Evolutionary conservation across 2,888 invertebrate genomes (phyloP).

Genomic region (Notodonta ziczac): DNA sequence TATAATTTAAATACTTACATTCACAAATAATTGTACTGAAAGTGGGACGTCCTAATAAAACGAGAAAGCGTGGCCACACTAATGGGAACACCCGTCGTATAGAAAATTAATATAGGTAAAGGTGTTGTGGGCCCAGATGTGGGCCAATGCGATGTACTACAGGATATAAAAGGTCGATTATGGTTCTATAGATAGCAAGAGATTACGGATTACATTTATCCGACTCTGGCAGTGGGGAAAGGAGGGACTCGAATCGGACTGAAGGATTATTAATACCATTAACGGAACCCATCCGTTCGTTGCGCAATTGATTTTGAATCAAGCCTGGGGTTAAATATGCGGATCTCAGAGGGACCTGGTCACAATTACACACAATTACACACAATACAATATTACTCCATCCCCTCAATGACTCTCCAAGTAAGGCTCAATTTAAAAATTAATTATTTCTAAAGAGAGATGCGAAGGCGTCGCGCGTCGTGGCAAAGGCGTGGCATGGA

Average conservation of each 20-base stretch:
- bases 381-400: too few relatives aligned
- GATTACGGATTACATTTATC: neutral
- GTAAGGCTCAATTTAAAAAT: too few relatives aligned
- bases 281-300: conserved; percentile 33
- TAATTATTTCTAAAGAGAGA: too few relatives aligned
- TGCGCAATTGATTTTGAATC: conserved; percentile 34
- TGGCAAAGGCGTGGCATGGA: too few relatives aligned
- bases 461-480: too few relatives aligned
- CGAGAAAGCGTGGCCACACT: conserved; percentile 14
- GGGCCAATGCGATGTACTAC: conserved; percentile 17
- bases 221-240: too few relatives aligned
- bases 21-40: neutral
- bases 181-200: neutral
- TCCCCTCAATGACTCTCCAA: too few relatives aligned
- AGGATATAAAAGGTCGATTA: conserved; percentile 5
- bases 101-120: conserved; percentile 41
- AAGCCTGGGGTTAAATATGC: neutral
- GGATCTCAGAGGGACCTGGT: neutral
- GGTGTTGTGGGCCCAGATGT: conserved; percentile 28
- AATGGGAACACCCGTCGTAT: conserved; percentile 25
- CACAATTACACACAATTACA: too few relatives aligned
- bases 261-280: conserved; percentile 44
- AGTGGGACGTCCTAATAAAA: neutral
- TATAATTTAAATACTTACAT: neutral
- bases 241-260: conserved; percentile 32